Conservation (phyloP, 2,113 vertebrate genomes). For the Ammospiza nelsoni region DNA sequence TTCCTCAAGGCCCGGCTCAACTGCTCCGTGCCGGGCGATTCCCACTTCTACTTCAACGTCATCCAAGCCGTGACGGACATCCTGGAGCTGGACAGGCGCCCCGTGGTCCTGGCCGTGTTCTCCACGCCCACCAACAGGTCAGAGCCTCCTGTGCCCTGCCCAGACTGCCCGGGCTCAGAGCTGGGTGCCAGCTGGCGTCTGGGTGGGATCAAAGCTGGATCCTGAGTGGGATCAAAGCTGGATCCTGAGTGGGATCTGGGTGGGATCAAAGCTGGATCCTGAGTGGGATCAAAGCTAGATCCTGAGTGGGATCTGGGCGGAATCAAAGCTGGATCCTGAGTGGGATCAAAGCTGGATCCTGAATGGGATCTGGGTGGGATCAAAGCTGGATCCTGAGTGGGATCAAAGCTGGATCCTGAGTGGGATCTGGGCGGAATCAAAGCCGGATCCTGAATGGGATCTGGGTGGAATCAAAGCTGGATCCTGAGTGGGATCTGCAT, state of each 20-base stretch:
- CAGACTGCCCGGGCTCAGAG: fast-evolving
- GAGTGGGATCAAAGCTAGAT: no score
- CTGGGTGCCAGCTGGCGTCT: background rate
- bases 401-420: background rate
- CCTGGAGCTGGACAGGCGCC: slow-evolving; percentile 87
- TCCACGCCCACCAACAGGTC: slow-evolving; percentile 96
- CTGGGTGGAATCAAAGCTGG: background rate
- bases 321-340: background rate
- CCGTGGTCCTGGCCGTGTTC: slow-evolving; percentile 90
- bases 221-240: background rate
- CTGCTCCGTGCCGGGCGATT: slow-evolving; percentile 94
- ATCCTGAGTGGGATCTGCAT: background rate
- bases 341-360: background rate
- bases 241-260: background rate
- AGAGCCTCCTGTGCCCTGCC: background rate
- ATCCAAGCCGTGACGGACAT: slow-evolving; percentile 92
- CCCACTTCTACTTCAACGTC: slow-evolving; percentile 97
- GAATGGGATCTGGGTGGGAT: background rate
- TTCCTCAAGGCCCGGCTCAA: slow-evolving; percentile 96
- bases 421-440: background rate
- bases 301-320: background rate
- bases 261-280: background rate
- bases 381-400: background rate
- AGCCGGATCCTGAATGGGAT: background rate
- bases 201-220: background rate